Base-by-base conservation (phyloP, 30 jellyfish, hydroid and myxozoan species). In the Cassiopea xamachana region DNA sequence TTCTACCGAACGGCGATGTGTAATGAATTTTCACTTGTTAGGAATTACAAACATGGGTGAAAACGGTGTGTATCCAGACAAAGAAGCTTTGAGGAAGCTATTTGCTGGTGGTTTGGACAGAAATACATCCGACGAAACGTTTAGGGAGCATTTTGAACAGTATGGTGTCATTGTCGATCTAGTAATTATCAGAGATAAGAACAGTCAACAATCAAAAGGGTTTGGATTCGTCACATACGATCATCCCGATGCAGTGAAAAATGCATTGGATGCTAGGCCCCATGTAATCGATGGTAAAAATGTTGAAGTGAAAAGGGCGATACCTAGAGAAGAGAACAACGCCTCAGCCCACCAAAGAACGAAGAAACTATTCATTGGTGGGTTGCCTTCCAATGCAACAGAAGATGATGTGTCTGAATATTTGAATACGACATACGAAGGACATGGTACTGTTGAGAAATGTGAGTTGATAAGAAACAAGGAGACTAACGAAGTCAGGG, bases 201-300 rank as follows among this genome's bases (percentile, higher is more conserved):
- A 44, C 39, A 85, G 85, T 46, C 89, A 87, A 43, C 85, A 75
- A 73, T 92, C 99, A 12, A 81, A 98, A 60, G 98, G 99, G 39
- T 96, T 96, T 90, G 99, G 99, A 15, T 96, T 96, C 77, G 93
- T 96, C 8, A 93, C 98, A 17, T 96, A 72, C 85, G 96, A 88
- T 45, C 78, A 78, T 60, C 81, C 96, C 1, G 86, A 69, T 71
- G 97, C 90, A 1, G 99, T 93, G 61, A 98, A 89, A 51, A 89
- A 44, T 19, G 99, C 96, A 43, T 74, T 96, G 14, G 85, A 83
- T 10, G 81, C 73, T 13, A 84, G 98, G 55, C 99, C 99, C 1
- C 98, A 92, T 79, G 87, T 79, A 14, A 60, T 92, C 43, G 98
- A 92, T 73, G 98, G 97, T 7, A 73, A 84, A 45, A 83, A 87